Percentiles rank a stretch among this genome's conserved stretches.
Evolutionary conservation across 1,140 invertebrate genomes (phyloP).

Genomic region (Euura saliciscinereae): DNA sequence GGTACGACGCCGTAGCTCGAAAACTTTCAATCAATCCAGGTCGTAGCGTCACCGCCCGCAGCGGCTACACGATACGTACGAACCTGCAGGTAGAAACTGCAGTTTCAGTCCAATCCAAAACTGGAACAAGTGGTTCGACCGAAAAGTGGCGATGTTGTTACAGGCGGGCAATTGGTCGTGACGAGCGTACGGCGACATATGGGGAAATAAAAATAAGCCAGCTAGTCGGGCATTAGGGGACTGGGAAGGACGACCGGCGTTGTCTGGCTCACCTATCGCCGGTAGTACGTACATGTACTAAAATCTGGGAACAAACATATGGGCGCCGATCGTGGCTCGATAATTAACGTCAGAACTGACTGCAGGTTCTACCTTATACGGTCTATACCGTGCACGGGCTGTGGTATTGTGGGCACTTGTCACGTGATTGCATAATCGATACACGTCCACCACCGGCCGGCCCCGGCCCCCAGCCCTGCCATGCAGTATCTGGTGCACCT

Average conservation of each 20-base stretch:
- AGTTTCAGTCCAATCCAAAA: too few species aligned
- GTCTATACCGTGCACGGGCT: background rate
- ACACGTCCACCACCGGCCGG: slow-evolving; percentile 33
- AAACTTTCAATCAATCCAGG: too few species aligned
- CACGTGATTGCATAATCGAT: slow-evolving; percentile 53
- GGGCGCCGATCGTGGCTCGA: slow-evolving; percentile 33
- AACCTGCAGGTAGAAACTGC: too few species aligned
- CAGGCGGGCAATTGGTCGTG: background rate
- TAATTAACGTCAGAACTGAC: slow-evolving; percentile 42
- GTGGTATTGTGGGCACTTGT: slow-evolving; percentile 24
- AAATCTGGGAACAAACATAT: slow-evolving; percentile 41
- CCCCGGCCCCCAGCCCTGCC: background rate
- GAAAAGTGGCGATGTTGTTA: too few species aligned
- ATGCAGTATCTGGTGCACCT: background rate
- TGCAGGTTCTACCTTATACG: slow-evolving; percentile 11
- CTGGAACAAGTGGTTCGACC: too few species aligned
- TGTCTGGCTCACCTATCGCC: background rate
- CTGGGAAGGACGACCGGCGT: too few species aligned
- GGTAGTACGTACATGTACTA: slow-evolving; percentile 17
- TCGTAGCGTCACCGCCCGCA: too few species aligned
- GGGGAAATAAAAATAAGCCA: background rate
- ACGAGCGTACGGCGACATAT: background rate
- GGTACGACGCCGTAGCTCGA: too few species aligned
- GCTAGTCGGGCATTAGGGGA: background rate
- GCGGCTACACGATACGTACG: too few species aligned